Evolutionary conservation across 2,888 invertebrate genomes (phyloP), one percentile per base, ranked within the genome.

Genomic region (Baronia brevicornis): DNA sequence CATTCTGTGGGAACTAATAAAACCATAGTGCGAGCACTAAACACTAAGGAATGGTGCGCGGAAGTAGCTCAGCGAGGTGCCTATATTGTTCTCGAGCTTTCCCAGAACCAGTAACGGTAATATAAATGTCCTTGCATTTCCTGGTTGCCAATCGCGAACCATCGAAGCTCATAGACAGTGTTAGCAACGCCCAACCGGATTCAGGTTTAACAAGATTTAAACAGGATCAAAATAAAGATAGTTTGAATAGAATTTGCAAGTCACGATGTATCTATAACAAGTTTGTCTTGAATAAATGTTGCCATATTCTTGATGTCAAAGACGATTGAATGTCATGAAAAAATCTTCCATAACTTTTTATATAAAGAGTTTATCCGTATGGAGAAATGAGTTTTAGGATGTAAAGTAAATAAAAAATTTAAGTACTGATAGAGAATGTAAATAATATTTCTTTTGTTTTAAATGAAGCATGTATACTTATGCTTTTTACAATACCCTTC

Each of bases 91-190:
- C 60, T 61, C 43, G 43, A 60, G 46, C 51, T 63, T 71, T 68
- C 64, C 58, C 63, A 68, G 69, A 64, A 69, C 60, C 48, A 55
- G 48, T 73, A 78, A 73, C 75, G 71, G 72, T 70, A 74, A 77
- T 71, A 70, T 67, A 70, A 79, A 77, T 72, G 67, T 63, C 67
- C 52, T 53, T 40, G 48, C 48, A 69, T 66, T 79, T 79, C 79
- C 79, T 69, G 65, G 67, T 67, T 54, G 55, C 33, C 35, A 38
- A 37, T 35, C 32, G 38, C 46, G 42, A 46, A 50, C 58, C 58
- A 56, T 56, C 50, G 51, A 50, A 51, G 52, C 54, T 53, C 53
- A 55, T 51, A 58, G 55, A 52, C 47, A 51, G 48, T 62, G 67
- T 63, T 68, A 72, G 73, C 74, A 75, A 69, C 67, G 60, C 65